These are phyloP conservation scores for Xyliphius kryptos DNA, from an alignment of 2,113 vertebrate species.

Conservation along the genomic window DNA sequence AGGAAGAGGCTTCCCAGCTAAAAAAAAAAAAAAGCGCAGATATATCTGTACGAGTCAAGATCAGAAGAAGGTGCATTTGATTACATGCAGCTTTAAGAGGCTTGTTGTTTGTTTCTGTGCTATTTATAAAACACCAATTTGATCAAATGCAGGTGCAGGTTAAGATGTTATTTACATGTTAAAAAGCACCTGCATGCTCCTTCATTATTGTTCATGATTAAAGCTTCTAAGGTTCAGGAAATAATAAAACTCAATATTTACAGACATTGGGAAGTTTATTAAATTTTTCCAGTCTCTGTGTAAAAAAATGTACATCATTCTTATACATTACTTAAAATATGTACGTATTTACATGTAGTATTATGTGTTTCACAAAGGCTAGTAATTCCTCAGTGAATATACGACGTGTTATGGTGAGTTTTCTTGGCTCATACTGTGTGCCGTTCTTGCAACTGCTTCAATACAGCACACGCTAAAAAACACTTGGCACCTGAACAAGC, in stretches of 20 bases:
- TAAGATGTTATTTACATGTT: no score
- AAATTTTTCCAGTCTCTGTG: constrained; percentile 27
- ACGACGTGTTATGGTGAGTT: no score
- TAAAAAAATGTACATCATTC: constrained; percentile 39
- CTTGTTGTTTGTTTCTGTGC: not conserved
- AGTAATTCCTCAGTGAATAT: no score
- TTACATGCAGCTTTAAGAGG: no score
- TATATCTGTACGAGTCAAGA: constrained; percentile 62
- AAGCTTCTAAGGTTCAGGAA: not conserved
- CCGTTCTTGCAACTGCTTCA: no score
- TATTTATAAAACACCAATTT: no score
- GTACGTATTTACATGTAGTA: no score
- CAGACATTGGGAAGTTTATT: constrained; percentile 34
- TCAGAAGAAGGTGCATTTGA: not conserved
- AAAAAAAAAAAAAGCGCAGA: constrained; percentile 87
- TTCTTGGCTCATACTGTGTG: no score
- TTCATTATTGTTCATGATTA: constrained; percentile 4
- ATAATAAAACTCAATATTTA: not conserved
- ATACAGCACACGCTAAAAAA: no score
- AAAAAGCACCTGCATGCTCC: not conserved
- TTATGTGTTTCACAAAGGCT: no score
- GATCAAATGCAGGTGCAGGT: no score
- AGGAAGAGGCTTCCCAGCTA: constrained; percentile 77
- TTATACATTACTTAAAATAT: constrained; percentile 50
- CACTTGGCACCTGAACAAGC: no score